Evolutionary conservation across 1,140 invertebrate species (phyloP), one percentile per base, ranked within the genome.

Genomic region (Hylaeus anthracinus): DNA sequence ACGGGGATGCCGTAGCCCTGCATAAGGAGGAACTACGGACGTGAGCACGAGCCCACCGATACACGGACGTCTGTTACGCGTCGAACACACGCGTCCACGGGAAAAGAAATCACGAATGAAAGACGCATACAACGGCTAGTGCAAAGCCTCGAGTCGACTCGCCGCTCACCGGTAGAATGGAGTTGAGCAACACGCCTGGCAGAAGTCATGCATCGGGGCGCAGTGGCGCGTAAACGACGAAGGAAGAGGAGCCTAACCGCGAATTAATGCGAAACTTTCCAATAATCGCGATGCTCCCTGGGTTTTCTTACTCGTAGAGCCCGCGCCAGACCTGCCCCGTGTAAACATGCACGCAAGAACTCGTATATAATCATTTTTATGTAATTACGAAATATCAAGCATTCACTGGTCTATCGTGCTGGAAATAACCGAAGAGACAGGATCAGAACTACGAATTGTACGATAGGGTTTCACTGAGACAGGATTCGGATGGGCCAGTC

Each of bases 1-100:
- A 88, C 79, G 74, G 67, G 71, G 80, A 86, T 89, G 63, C 77
- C 75, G 76, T 74, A 79, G 85, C 63, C 67, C 71, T 37, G 80
- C 53, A 45, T 79, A 72, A 80, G 78, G 65, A 91, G 91, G 92
- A 92, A 92, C 90, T 92, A 92, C 91, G 91, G 51, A 82, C 92
- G 82, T 88, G 90, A 89, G 86, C 88, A 89, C 86, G 70, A 45
- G 81, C 61, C 58, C 55, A 26, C 76, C 51, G 56, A 41, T 64
- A 74, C 61, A 41, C 56, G 60, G 14, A 51, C 65, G 3, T 1
- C 15, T n/a, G 45, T 51, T 37, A 37, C 71, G 37, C 70, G 15
- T 61, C 43, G 51, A 55, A 53, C 37, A n/a, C 37, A 61, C 14
- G 39, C 41, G 48, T 56, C 10, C 70, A 48, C 60, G 43, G 65